phyloP scores from a whole-genome alignment of 2,888 invertebrate species.

The Chromoteleia sp. region DNA sequence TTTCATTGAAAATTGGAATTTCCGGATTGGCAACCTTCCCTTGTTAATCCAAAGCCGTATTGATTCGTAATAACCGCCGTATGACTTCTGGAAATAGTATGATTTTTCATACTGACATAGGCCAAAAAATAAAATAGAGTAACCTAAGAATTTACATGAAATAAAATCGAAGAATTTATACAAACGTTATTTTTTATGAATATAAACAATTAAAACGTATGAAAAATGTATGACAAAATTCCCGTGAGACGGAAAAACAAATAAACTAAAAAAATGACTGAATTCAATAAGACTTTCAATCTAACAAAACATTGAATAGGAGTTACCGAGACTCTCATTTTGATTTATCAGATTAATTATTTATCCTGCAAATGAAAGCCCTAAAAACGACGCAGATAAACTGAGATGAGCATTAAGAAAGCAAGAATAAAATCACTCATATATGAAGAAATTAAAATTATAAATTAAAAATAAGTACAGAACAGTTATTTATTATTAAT shows the following conservation, averaged over 20 bases:
- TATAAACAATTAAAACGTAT: too few species aligned
- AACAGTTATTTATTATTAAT: too few species aligned
- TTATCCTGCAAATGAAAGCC: slow-evolving; percentile 3
- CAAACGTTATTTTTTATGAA: neutral
- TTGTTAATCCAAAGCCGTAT: slow-evolving; percentile 50
- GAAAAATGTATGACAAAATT: too few species aligned
- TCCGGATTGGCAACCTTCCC: slow-evolving; percentile 47
- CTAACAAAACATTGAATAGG: neutral
- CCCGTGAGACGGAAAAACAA: too few species aligned
- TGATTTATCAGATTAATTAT: slow-evolving; percentile 14
- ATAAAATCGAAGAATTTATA: slow-evolving; percentile 1
- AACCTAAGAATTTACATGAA: slow-evolving; percentile 11
- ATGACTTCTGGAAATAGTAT: slow-evolving; percentile 31
- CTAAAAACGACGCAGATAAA: slow-evolving; percentile 6
- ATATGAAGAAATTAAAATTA: too few species aligned
- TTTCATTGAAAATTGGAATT: slow-evolving; percentile 41
- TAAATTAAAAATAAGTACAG: too few species aligned
- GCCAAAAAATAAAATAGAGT: slow-evolving; percentile 13
- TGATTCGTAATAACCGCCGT: slow-evolving; percentile 40
- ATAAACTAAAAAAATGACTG: too few species aligned
- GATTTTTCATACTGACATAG: slow-evolving; percentile 42
- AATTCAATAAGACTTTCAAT: neutral
- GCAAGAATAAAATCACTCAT: slow-evolving; percentile 3
- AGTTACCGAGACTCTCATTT: neutral
- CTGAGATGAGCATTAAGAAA: slow-evolving; percentile 11